Base-by-base conservation (phyloP, 1,140 invertebrate species). In the Drosophila orosa region DNA sequence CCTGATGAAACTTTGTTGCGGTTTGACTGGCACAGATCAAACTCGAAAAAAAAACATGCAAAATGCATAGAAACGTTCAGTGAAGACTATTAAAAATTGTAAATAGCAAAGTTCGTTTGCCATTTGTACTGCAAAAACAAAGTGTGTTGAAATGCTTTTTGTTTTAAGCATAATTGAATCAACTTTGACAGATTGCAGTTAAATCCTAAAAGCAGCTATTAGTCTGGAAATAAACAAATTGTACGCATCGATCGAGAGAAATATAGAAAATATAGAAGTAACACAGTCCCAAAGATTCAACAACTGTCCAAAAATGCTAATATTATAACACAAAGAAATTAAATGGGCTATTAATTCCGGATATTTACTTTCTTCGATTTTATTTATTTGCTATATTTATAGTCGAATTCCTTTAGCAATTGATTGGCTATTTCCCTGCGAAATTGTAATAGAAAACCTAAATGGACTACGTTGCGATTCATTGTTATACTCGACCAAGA, bases 401-500 rank as follows among this genome's bases (percentile, higher is more conserved):
- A 22, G 6, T 52, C 12, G 12, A 1, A 17, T 48, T 48, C 25
- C 45, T 5, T 40, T 6, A 15, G 22, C 40, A 75, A 75, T 75
- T 47, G 61, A 75, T 75, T 58, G 22, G 39, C 27, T 33, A 47
- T 50, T 68, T 35, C 3, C 39, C 29, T 27, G 65, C 45, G 47
- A 57, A 58, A 75, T 52, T 74, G 50, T 65, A 31, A 74, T 74
- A 58, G 56, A 58, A 52, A 27, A 47, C 29, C 17, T 24, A 39
- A 50, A 63, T 35, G 40, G 31, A 27, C 31, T 57, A 45, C 40
- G 40, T 25, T 29, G 50, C 52, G 50, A 69, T 58, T 71, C 65
- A 71, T 75, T 75, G 72, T 75, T 75, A 57, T 75, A 35, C 54
- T 17, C 39, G 31, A 25, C 62, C 73, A 76, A 76, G 73, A 76